phyloP scores from a whole-genome alignment of 2,113 vertebrate genomes.

The Myotis davidii region DNA sequence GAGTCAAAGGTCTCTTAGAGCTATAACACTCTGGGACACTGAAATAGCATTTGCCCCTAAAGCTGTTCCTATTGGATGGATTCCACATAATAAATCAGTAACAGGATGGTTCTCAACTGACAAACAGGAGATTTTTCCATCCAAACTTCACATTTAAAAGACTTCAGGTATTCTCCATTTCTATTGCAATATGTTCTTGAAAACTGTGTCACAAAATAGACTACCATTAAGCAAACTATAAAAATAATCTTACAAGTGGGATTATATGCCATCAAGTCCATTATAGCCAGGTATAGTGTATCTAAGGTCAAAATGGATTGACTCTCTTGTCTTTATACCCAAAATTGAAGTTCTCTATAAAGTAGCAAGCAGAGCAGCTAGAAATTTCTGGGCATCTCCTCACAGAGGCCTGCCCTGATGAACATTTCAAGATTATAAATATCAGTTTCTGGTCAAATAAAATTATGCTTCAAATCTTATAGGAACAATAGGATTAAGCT shows the following conservation, averaged over 20 bases:
- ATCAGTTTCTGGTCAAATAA: neutral
- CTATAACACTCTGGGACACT: neutral
- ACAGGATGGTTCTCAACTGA: neutral
- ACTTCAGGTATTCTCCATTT: neutral
- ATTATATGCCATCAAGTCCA: neutral
- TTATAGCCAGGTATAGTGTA: neutral
- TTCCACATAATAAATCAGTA: neutral
- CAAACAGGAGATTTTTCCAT: neutral
- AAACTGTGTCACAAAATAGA: conserved; percentile 38
- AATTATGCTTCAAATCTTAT: conserved; percentile 13
- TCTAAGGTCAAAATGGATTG: neutral
- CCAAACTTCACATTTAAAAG: neutral
- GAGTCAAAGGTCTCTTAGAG: neutral
- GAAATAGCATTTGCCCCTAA: neutral
- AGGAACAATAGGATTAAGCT: neutral
- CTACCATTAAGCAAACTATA: neutral
- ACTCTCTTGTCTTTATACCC: neutral
- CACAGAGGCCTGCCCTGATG: neutral
- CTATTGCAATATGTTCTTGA: neutral
- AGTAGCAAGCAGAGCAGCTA: neutral
- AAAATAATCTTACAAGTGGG: neutral
- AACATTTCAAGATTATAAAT: conserved; percentile 26
- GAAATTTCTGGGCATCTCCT: neutral
- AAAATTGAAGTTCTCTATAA: neutral
- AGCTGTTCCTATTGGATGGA: neutral